Base-by-base conservation (phyloP, 2,113 vertebrate genomes). In the Psephotus haematonotus region DNA sequence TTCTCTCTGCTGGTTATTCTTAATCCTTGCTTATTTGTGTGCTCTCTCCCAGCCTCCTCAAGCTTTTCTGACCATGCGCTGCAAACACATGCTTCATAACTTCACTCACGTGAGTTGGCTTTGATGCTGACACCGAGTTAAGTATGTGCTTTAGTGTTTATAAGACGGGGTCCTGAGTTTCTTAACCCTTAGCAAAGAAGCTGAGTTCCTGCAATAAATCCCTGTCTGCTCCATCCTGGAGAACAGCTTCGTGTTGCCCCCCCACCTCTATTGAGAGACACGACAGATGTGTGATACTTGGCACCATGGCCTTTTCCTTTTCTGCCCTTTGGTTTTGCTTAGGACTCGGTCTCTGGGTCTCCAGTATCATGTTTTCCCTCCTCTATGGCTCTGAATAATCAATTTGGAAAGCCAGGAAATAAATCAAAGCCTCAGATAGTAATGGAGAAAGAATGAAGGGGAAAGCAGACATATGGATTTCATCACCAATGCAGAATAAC, bases 381-480 rank as follows among this genome's bases (percentile, higher is more conserved):
- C 47, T 97, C 79, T 86, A 80, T 35, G 74, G 86, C 93, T 94
- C 89, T 59, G 96, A 95, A 97, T 79, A 95, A 95, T 95, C 82
- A 88, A 97, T 93, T 79, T 76, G 22, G 79, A 96, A 96, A 96
- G 96, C 72, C 95, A 89, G 85, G 86, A 92, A 90, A 92, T 94
- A 92, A 97, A 97, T 97, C 95, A 97, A 92, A 95, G 93, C 64
- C 81, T 93, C 52, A 81, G 91, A 89, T 83, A 82, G 69, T 59
- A 67, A 83, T 79, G 82, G 37, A 90, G 90, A 88, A 80, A 72
- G 94, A 94, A 96, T 29, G 86, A 90, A 93, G 86, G 90, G 95
- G 25, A 82, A 84, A 94, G 92, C 87, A 93, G 95, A 96, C 97
- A 97, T 97, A 97, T 95, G 97, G 98, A 97, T 96, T 95, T 98